These are phyloP conservation scores for Epiperipatus broadwayi DNA, from an alignment of 2,888 invertebrate genomes.

Conservation along the genomic window DNA sequence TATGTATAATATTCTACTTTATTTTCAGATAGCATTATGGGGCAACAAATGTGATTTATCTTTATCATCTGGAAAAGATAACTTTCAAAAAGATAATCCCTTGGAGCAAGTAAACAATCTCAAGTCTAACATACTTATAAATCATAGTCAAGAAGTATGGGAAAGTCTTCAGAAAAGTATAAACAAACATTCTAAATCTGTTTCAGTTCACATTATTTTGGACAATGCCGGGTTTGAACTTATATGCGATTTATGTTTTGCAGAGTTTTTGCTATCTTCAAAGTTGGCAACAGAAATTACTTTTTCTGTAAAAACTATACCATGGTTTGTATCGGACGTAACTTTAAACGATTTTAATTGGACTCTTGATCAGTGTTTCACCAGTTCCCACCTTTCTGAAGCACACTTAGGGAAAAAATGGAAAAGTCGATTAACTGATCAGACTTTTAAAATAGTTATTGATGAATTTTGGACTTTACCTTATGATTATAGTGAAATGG, in stretches of 20 bases:
- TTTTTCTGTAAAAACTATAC: slow-evolving; percentile 66
- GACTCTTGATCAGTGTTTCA: slow-evolving; percentile 34
- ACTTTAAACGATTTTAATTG: slow-evolving; percentile 52
- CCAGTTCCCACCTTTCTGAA: slow-evolving; percentile 17
- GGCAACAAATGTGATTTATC: slow-evolving; percentile 88
- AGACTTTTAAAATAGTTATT: too few relatives aligned
- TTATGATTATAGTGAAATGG: slow-evolving; percentile 57
- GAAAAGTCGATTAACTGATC: too few relatives aligned
- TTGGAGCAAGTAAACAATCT: slow-evolving; percentile 37
- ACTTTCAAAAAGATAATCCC: slow-evolving; percentile 37
- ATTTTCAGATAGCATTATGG: slow-evolving; percentile 51
- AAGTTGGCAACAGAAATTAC: slow-evolving; percentile 44
- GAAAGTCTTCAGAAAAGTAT: slow-evolving; percentile 22
- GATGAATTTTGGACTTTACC: slow-evolving; percentile 66
- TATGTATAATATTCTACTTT: too few relatives aligned
- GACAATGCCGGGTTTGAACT: slow-evolving; percentile 91
- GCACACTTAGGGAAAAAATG: slow-evolving; percentile 37
- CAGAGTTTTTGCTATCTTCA: slow-evolving; percentile 48
- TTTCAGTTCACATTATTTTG: slow-evolving; percentile 35
- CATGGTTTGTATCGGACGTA: slow-evolving; percentile 92
- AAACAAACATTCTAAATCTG: slow-evolving; percentile 1
- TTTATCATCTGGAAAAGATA: slow-evolving; percentile 47
- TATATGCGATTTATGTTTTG: slow-evolving; percentile 67
- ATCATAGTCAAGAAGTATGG: slow-evolving; percentile 42
- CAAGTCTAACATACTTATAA: slow-evolving; percentile 39